Conservation (phyloP, 2,888 invertebrate genomes). For the Leptopilina syphax region DNA sequence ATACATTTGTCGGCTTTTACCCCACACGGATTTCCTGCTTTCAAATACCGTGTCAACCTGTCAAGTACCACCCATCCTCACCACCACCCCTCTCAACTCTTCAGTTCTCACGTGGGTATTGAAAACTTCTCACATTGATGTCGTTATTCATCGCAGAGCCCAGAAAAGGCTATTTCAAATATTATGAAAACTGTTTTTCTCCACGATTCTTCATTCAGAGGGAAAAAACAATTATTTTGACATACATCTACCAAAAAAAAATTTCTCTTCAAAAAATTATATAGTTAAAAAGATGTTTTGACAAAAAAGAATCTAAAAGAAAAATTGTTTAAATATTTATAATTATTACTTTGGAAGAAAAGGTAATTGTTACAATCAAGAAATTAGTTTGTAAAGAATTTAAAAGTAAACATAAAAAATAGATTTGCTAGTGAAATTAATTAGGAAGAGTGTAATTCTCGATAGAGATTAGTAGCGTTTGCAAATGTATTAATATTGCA, state of each 20-base stretch:
- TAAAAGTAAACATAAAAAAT: too few species aligned
- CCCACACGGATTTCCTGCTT: slow-evolving; percentile 32
- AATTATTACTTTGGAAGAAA: too few species aligned
- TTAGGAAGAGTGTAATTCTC: too few species aligned
- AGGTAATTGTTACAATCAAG: too few species aligned
- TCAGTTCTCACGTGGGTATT: slow-evolving; percentile 20
- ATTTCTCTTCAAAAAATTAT: too few species aligned
- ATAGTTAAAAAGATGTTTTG: too few species aligned
- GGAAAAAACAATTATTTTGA: too few species aligned
- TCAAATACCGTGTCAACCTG: slow-evolving; percentile 32
- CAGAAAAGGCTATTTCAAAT: slow-evolving; percentile 12
- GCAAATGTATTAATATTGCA: background rate
- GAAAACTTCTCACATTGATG: slow-evolving; percentile 9
- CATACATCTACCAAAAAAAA: too few species aligned
- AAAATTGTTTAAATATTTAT: too few species aligned
- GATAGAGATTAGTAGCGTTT: background rate
- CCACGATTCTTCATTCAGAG: background rate
- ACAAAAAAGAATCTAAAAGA: too few species aligned
- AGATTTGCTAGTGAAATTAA: too few species aligned
- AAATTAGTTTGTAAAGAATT: too few species aligned
- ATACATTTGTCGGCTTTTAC: slow-evolving; percentile 25
- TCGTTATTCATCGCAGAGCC: background rate
- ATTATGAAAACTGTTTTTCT: background rate
- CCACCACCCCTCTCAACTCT: background rate
- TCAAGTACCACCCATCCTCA: background rate